phyloP scores from a whole-genome alignment of 2,113 vertebrate species.

The Tychaedon coryphoeus region DNA sequence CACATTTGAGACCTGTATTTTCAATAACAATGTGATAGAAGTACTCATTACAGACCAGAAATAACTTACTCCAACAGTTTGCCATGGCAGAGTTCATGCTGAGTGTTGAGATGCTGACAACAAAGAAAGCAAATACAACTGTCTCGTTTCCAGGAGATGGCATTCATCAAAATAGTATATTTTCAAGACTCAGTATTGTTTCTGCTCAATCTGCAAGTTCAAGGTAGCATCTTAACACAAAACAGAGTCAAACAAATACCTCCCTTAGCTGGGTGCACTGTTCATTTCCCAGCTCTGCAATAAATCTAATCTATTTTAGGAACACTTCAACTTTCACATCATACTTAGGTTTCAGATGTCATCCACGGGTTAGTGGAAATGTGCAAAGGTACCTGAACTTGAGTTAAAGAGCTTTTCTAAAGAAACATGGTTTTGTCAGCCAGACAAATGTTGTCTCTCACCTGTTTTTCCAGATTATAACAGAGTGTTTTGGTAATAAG shows the following conservation, averaged over 20 bases:
- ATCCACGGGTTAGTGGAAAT: not conserved
- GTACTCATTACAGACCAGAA: slow-evolving; percentile 61
- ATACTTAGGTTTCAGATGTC: slow-evolving; percentile 48
- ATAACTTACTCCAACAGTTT: slow-evolving; percentile 63
- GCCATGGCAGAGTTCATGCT: slow-evolving; percentile 30
- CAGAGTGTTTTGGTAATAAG: not conserved
- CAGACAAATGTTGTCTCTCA: slow-evolving; percentile 10
- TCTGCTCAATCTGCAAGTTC: slow-evolving; percentile 60
- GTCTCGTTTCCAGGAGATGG: slow-evolving; percentile 46
- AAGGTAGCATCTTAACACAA: slow-evolving; percentile 44
- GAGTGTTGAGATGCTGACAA: slow-evolving; percentile 60
- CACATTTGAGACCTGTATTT: slow-evolving; percentile 65
- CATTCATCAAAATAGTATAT: slow-evolving; percentile 41
- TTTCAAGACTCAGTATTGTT: slow-evolving; percentile 26
- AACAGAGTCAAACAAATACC: not conserved
- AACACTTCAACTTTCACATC: slow-evolving; percentile 30
- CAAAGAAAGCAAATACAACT: slow-evolving; percentile 48
- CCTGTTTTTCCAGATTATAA: slow-evolving; percentile 27
- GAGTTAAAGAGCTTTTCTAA: slow-evolving; percentile 35
- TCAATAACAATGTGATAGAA: slow-evolving; percentile 65
- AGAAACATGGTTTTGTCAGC: not conserved
- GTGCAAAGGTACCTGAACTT: slow-evolving; percentile 34
- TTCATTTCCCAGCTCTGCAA: not conserved
- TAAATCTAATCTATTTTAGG: slow-evolving; percentile 46
- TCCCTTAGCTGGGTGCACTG: not conserved